These are phyloP conservation scores for Pocillopora meandrina DNA, from an alignment of 92 coral and sea anemone species.

Conservation along the genomic window DNA sequence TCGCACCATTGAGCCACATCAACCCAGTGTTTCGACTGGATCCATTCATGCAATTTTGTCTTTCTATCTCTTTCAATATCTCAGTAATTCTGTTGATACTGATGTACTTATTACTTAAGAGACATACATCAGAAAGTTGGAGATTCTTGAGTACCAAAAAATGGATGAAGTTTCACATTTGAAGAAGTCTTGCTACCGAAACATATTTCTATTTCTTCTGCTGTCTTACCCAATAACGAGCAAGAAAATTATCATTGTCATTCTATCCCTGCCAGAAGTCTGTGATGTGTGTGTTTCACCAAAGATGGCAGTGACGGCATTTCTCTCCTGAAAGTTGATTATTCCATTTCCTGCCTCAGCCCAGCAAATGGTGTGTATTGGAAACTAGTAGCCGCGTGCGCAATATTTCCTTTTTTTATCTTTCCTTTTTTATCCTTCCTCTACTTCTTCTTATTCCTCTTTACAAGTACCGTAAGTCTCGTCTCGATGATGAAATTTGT, in stretches of 20 bases:
- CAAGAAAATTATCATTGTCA: background rate
- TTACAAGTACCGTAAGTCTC: no score
- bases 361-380: no score
- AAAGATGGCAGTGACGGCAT: background rate
- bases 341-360: no score
- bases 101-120: background rate
- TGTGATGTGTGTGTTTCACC: background rate
- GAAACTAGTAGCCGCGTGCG: no score
- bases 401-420: no score
- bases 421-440: no score
- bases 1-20: conserved; percentile 11
- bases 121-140: background rate
- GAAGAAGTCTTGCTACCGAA: conserved; percentile 11
- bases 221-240: background rate
- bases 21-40: conserved; percentile 2
- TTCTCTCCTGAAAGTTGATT: background rate
- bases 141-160: background rate
- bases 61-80: background rate
- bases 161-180: background rate
- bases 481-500: background rate
- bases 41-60: background rate
- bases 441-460: no score
- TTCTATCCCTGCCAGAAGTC: background rate
- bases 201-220: conserved; percentile 6
- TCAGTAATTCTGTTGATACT: background rate